Conservation (phyloP, 2,113 vertebrate genomes). For the Calidris pugnax region DNA sequence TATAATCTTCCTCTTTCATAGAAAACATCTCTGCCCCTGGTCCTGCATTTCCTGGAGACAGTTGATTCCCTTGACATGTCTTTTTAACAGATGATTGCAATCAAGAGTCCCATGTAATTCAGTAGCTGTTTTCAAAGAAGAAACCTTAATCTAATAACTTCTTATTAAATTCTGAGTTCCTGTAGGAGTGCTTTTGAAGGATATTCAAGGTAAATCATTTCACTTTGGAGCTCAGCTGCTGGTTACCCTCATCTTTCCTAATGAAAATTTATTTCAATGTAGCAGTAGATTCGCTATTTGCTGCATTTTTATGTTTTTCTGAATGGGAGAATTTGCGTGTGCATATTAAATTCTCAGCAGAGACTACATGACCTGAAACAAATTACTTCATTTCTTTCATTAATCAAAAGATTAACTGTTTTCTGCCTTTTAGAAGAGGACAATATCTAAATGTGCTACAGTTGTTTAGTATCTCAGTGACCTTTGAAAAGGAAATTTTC, state of each 20-base stretch:
- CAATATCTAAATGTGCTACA: not conserved
- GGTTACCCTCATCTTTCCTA: not conserved
- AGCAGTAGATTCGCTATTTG: not conserved
- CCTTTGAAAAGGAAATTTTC: not conserved
- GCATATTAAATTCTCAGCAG: not conserved
- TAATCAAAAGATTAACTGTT: not conserved
- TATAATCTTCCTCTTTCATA: not conserved
- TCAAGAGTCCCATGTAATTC: conserved; percentile 10
- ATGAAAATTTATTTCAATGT: conserved; percentile 14
- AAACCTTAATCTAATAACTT: conserved; percentile 47
- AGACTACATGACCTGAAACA: not conserved
- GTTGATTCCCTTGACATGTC: conserved; percentile 15
- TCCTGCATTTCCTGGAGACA: conserved; percentile 8
- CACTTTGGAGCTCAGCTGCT: not conserved
- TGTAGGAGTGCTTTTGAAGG: not conserved
- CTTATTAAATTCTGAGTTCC: conserved; percentile 43
- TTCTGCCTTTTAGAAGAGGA: not conserved
- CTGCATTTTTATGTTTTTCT: not conserved
- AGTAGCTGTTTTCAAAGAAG: conserved; percentile 45
- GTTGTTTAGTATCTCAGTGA: not conserved
- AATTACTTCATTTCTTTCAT: not conserved
- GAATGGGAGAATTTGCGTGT: not conserved
- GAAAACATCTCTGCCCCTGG: not conserved
- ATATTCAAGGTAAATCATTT: conserved; percentile 23
- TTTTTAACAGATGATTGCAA: conserved; percentile 58